A percentile compares a stretch with the other conserved stretches of the same genome.
These are phyloP conservation scores for Anthoptus insignis DNA, from an alignment of 2,888 invertebrate genomes.

Conservation along the genomic window DNA sequence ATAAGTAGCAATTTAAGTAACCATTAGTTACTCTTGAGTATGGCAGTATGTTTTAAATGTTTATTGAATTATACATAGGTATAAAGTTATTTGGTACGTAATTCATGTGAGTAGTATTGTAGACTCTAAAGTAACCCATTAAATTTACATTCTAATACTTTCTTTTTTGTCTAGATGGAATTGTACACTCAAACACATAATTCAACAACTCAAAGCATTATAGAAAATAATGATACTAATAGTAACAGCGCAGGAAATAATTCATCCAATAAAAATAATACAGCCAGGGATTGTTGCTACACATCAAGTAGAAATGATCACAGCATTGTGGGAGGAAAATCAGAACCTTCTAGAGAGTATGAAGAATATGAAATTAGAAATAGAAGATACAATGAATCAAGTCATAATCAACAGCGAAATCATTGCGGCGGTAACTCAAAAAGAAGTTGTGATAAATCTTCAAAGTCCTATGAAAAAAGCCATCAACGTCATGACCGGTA, in stretches of 20 bases:
- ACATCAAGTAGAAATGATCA: neutral
- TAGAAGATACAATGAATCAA: conserved; percentile 15
- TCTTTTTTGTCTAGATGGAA: conserved; percentile 60
- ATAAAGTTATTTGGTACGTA: no score
- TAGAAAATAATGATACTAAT: neutral
- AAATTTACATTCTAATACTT: conserved; percentile 5
- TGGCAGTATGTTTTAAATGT: no score
- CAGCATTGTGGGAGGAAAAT: neutral
- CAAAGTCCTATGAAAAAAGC: neutral
- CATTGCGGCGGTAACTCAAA: neutral
- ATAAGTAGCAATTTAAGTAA: no score
- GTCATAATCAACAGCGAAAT: neutral
- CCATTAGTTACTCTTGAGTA: no score
- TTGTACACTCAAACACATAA: conserved; percentile 52
- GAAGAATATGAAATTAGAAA: conserved; percentile 20
- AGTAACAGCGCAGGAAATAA: neutral
- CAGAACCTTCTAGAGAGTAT: neutral
- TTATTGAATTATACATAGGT: no score
- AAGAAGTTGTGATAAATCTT: neutral
- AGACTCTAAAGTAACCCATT: no score
- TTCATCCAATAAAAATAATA: neutral
- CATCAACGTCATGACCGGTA: neutral
- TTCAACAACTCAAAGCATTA: neutral
- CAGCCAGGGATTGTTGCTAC: neutral
- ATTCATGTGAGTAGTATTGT: no score